Percentiles rank a stretch among this genome's conserved stretches.
phyloP scores from a whole-genome alignment of 1,140 invertebrate species.

The Drosophila melanogaster region Release_6_plus_ISO1_MT NT_037436.4:390501-391000 shows the following conservation, averaged over 20 bases:
- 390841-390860: conserved; percentile 67
- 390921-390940: conserved; percentile 82
- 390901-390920: conserved; percentile 73
- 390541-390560: conserved; percentile 10
- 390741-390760: conserved; percentile 83
- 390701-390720: conserved; percentile 38
- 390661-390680: conserved; percentile 37
- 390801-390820: conserved; percentile 4
- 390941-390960: conserved; percentile 77
- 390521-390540: conserved; percentile 23
- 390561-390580: conserved; percentile 16
- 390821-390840: conserved; percentile 50
- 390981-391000: not conserved
- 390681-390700: conserved; percentile 8
- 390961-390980: conserved; percentile 68
- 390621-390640: conserved; percentile 79
- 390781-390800: conserved; percentile 14
- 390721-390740: conserved; percentile 79
- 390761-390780: conserved; percentile 79
- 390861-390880: conserved; percentile 23
- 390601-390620: conserved; percentile 80
- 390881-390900: conserved; percentile 5
- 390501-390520: conserved; percentile 14
- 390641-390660: conserved; percentile 79
- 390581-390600: conserved; percentile 37